Evolutionary conservation across 2,797 vertebrate genomes (phyloP).

Genomic region (Borostomias antarcticus): DNA sequence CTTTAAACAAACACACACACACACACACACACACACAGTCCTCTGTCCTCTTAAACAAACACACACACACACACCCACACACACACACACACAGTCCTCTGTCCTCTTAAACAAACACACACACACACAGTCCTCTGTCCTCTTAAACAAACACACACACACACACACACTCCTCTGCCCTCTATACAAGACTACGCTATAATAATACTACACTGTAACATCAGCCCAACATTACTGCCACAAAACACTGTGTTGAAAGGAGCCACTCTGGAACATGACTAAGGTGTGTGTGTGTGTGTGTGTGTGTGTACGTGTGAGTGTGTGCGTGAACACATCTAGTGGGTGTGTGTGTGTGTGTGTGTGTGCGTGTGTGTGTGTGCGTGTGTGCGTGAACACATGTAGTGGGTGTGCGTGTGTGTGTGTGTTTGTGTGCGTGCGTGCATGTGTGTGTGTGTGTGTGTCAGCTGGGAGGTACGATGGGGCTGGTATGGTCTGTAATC

Average conservation of each 20-base stretch:
- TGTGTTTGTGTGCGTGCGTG: conserved; percentile 34
- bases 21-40: too few species aligned
- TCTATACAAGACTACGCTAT: conserved; percentile 87
- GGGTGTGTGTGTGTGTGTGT: neutral
- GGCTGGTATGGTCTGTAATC: conserved; percentile 78
- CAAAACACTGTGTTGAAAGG: neutral
- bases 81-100: neutral
- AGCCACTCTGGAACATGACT: neutral
- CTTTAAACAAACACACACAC: too few species aligned
- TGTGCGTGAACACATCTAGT: conserved; percentile 44
- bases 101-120: too few species aligned
- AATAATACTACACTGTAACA: conserved; percentile 97
- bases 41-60: too few species aligned
- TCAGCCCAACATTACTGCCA: too few species aligned
- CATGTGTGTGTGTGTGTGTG: conserved; percentile 46
- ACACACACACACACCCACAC: conserved; percentile 62
- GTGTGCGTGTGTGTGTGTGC: neutral
- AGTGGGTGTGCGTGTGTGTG: conserved; percentile 18
- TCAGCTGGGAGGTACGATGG: conserved; percentile 67
- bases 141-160: too few species aligned
- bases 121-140: too few species aligned
- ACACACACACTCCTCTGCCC: too few species aligned
- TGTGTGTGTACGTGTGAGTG: conserved; percentile 20
- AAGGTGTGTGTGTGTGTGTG: neutral
- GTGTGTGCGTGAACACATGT: conserved; percentile 43